Conservation (phyloP, 2,888 invertebrate species). For the Drosophila kuntzei region DNA sequence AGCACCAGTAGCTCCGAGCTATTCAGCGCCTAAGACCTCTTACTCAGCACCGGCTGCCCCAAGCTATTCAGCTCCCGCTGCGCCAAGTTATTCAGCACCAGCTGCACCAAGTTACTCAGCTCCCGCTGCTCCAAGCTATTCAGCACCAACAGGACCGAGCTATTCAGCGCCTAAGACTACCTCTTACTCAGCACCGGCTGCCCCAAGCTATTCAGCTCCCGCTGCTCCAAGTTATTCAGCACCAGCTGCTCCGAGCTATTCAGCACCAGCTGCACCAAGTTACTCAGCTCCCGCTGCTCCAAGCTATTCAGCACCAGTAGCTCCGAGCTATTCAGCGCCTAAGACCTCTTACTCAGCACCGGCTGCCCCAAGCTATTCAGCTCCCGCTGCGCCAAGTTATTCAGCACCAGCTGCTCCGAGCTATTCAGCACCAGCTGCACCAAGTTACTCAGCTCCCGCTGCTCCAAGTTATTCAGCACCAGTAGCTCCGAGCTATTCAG, state of each 20-base stretch:
- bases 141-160: constrained; percentile 19
- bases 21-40: constrained; percentile 10
- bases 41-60: constrained; percentile 15
- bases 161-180: constrained; percentile 40
- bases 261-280: constrained; percentile 26
- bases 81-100: constrained; percentile 37
- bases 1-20: constrained; percentile 12
- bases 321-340: constrained; percentile 32
- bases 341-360: too few species aligned
- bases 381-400: constrained; percentile 10
- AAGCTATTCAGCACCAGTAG: constrained; percentile 24
- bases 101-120: constrained; percentile 36
- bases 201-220: constrained; percentile 44
- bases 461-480: constrained; percentile 27
- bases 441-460: constrained; percentile 25
- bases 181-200: constrained; percentile 20
- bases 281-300: constrained; percentile 23
- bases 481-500: constrained; percentile 13
- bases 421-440: constrained; percentile 14
- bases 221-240: constrained; percentile 21
- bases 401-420: constrained; percentile 1
- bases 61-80: constrained; percentile 21
- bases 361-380: constrained; percentile 17
- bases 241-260: constrained; percentile 31
- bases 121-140: constrained; percentile 13